Evolutionary conservation across 2,888 invertebrate genomes (phyloP), one percentile per base, ranked within the genome.

Genomic region (Limnephilus rhombicus): DNA sequence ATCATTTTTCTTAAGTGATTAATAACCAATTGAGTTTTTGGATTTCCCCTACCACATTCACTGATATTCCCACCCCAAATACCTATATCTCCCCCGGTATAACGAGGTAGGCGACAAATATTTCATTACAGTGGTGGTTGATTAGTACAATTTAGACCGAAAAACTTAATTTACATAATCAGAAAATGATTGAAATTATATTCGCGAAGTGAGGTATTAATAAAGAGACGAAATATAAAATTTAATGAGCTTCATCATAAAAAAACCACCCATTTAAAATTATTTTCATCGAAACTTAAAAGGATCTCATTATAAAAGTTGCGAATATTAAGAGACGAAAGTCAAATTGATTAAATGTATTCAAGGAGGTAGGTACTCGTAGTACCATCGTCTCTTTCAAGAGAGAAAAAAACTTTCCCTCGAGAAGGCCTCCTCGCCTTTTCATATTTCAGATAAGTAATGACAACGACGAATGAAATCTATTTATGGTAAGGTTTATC

Each of bases 401-500:
- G 9, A 24, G 68, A n/a, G 24, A 68, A 68, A 53, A 31, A 68
- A 68, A 68, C 24, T 68, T 68, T 68, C 68, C 7, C 68, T 68
- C 68, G 68, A 24, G 24, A 24, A 68, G 68, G 68, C 68, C 24
- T 68, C n/a, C 68, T n/a, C 24, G 7, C 37, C 13, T 41, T 18
- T 83, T 83, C 31, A 83, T 83, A 83, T 83, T 83, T 83, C 41
- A 37, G 83, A 68, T 68, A 86, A 41, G 86, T 86, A 86, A 88
- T 88, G 88, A 88, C 88, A 88, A 53, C 53, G 88, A 68, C 29
- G 45, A 90, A 85, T 68, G 34, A 41, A 83, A 90, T 85, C 85
- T 90, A 90, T 90, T 85, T 41, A 90, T 68, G 80, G 91, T 37
- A 81, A 87, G 91, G 92, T 93, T 93, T 93, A 93, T 93, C 88